These are phyloP conservation scores for Parochlus steinenii DNA, from an alignment of 2,888 invertebrate species.

Conservation along the genomic window DNA sequence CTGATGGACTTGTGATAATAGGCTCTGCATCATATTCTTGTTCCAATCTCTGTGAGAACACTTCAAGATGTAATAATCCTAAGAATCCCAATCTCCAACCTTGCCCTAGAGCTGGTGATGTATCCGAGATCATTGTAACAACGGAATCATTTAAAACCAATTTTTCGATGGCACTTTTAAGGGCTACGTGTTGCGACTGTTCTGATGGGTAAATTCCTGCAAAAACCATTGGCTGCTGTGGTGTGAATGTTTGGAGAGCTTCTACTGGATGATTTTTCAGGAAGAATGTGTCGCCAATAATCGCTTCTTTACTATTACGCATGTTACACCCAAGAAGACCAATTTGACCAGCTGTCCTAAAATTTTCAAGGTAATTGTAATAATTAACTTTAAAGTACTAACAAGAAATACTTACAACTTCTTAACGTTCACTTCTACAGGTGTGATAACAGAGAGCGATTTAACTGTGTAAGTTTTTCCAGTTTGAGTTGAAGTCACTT, in stretches of 20 bases:
- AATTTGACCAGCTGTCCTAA: slow-evolving; percentile 75
- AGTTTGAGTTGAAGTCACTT: slow-evolving; percentile 53
- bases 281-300: slow-evolving; percentile 62
- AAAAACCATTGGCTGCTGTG: slow-evolving; percentile 65
- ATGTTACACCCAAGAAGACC: slow-evolving; percentile 75
- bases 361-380: slow-evolving; percentile 14
- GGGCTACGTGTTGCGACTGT: slow-evolving; percentile 59
- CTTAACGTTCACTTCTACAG: slow-evolving; percentile 48
- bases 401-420: slow-evolving; percentile 44
- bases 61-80: slow-evolving; percentile 74
- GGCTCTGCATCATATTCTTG: slow-evolving; percentile 72
- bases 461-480: slow-evolving; percentile 63
- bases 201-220: slow-evolving; percentile 79
- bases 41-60: slow-evolving; percentile 68
- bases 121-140: slow-evolving; percentile 64
- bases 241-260: slow-evolving; percentile 44
- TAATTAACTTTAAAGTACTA: slow-evolving; percentile 10
- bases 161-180: slow-evolving; percentile 75
- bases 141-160: slow-evolving; percentile 88
- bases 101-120: slow-evolving; percentile 72
- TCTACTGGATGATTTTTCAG: slow-evolving; percentile 36
- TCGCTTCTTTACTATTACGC: slow-evolving; percentile 51
- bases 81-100: slow-evolving; percentile 81
- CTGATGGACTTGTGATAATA: slow-evolving; percentile 70
- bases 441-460: slow-evolving; percentile 61